Conservation (phyloP, 2,888 invertebrate genomes). For the Glaucopsyche alexis region DNA sequence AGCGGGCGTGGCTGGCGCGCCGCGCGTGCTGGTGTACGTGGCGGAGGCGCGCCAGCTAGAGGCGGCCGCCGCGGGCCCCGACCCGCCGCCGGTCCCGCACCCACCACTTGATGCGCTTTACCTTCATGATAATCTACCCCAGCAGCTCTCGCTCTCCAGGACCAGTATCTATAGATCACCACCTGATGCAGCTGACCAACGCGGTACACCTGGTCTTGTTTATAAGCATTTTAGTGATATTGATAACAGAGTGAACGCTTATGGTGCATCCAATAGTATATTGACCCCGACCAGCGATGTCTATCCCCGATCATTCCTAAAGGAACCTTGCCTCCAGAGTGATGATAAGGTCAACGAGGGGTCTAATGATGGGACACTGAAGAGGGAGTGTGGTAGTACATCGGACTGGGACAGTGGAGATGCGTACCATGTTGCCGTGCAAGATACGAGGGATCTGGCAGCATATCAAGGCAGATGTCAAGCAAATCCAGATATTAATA, state of each 20-base stretch:
- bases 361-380: conserved; percentile 46
- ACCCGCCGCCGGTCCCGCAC: conserved; percentile 51
- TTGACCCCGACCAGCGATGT: conserved; percentile 52
- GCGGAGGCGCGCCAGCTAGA: conserved; percentile 76
- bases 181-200: conserved; percentile 53
- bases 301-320: conserved; percentile 56
- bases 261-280: conserved; percentile 51
- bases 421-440: conserved; percentile 56
- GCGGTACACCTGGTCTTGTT: conserved; percentile 50
- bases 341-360: conserved; percentile 51
- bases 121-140: conserved; percentile 55
- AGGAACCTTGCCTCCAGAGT: conserved; percentile 54
- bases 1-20: conserved; percentile 72
- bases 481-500: conserved; percentile 55
- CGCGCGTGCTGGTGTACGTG: conserved; percentile 78
- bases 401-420: conserved; percentile 50
- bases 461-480: conserved; percentile 64
- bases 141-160: conserved; percentile 52
- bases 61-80: conserved; percentile 68
- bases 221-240: conserved; percentile 59
- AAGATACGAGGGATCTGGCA: conserved; percentile 54
- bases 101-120: conserved; percentile 53
- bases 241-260: conserved; percentile 55
- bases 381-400: conserved; percentile 50
- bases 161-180: conserved; percentile 53